A percentile compares a stretch with the other conserved stretches of the same genome.
Conservation (phyloP, 2,113 vertebrate species). For the Cololabis saira region DNA sequence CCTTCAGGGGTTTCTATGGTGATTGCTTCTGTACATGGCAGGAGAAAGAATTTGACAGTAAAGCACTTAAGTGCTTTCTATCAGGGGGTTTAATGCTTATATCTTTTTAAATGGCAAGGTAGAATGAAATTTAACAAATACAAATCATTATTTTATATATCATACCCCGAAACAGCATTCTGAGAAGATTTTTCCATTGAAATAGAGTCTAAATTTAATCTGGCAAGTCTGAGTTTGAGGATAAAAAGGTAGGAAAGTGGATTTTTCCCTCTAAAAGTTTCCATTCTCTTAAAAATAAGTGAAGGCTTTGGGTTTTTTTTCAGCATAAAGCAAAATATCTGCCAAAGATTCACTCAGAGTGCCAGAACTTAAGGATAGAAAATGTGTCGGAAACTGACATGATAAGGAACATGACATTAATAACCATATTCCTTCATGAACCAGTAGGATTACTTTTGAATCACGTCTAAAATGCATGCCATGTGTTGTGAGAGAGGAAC, state of each 20-base stretch:
- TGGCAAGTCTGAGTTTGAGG: no score
- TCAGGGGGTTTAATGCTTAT: constrained; percentile 10
- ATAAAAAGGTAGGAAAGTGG: no score
- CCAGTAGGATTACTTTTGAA: not conserved
- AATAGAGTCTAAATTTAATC: no score
- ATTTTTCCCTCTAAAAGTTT: no score
- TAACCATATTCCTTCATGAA: not conserved
- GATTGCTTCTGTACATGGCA: constrained; percentile 46
- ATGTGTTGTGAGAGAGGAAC: constrained; percentile 11
- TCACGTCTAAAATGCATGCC: not conserved
- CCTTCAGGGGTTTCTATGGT: constrained; percentile 51
- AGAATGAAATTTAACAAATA: not conserved
- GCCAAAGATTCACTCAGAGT: no score
- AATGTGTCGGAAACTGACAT: not conserved
- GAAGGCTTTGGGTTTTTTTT: no score
- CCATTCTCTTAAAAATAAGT: no score
- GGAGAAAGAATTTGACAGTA: constrained; percentile 23
- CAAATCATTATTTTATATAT: constrained; percentile 17
- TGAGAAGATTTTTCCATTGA: not conserved
- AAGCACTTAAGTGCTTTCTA: constrained; percentile 30
- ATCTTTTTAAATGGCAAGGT: not conserved
- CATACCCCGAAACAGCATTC: not conserved
- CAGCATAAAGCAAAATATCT: no score
- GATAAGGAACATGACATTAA: not conserved
- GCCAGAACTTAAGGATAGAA: no score